Conservation (phyloP, 2,113 vertebrate species). For the Bubo blakistoni region DNA sequence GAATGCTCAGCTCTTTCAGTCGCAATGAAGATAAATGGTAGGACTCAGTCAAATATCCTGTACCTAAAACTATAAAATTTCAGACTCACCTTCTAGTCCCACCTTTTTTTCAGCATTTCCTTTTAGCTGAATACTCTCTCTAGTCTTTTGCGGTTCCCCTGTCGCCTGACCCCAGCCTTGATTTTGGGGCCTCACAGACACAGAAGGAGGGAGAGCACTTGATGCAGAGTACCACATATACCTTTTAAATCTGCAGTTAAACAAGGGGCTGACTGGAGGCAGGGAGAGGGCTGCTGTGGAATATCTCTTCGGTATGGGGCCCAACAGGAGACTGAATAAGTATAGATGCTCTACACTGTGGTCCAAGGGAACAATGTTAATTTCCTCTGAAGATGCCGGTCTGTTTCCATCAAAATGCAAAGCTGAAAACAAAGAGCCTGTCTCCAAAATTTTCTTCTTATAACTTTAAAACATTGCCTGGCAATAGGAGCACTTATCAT, state of each 20-base stretch:
- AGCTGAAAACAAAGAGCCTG: neutral
- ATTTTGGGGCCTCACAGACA: neutral
- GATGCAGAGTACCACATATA: rapidly evolving
- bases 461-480: neutral
- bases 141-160: neutral
- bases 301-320: neutral
- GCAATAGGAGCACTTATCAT: neutral
- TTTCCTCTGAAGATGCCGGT: neutral
- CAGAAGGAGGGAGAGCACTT: neutral
- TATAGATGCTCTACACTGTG: neutral
- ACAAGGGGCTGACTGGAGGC: neutral
- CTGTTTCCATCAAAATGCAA: neutral
- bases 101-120: neutral
- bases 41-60: neutral
- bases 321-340: neutral
- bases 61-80: neutral
- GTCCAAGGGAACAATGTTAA: neutral
- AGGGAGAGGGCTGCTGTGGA: neutral
- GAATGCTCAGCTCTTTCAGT: neutral
- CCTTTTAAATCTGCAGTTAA: neutral
- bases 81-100: neutral
- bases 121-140: neutral
- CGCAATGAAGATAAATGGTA: neutral
- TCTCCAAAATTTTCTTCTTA: neutral
- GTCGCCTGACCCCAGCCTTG: neutral